Percentiles rank a stretch among this genome's conserved stretches.
These are phyloP conservation scores for Monarcha castaneiventris DNA, from an alignment of 2,113 vertebrate species.

Conservation along the genomic window DNA sequence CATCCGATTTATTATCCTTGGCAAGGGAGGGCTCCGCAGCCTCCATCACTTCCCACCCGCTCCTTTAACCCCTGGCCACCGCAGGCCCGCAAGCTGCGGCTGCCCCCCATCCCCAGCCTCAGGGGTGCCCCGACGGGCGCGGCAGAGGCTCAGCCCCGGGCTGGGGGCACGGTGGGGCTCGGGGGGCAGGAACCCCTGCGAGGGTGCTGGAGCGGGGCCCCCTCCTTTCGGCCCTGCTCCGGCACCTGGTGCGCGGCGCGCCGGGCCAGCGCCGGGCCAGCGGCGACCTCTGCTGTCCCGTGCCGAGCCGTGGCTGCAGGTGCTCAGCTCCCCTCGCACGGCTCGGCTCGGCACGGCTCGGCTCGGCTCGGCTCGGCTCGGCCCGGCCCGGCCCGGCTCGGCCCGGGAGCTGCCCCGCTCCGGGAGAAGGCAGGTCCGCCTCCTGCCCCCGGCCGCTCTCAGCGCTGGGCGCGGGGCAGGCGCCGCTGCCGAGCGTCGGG, in stretches of 20 bases:
- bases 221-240: not conserved
- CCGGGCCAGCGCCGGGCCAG: not conserved
- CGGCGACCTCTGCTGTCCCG: conserved; percentile 76
- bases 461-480: not conserved
- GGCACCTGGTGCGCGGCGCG: not conserved
- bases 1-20: conserved; percentile 65
- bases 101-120: not conserved
- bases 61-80: conserved; percentile 21
- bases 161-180: not conserved
- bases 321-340: not conserved
- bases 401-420: not conserved
- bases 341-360: not conserved
- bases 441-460: not conserved
- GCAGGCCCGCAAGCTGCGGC: not conserved
- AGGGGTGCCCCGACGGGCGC: not conserved
- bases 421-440: not conserved
- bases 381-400: not conserved
- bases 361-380: no score
- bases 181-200: not conserved
- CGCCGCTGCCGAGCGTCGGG: not conserved
- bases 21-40: conserved; percentile 32
- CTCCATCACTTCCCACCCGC: conserved; percentile 40
- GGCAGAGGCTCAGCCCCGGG: not conserved
- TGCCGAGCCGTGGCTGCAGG: conserved; percentile 43
- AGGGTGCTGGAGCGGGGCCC: no score